Evolutionary conservation across 2,113 vertebrate genomes (phyloP).

Genomic region (Sardina pilchardus): DNA sequence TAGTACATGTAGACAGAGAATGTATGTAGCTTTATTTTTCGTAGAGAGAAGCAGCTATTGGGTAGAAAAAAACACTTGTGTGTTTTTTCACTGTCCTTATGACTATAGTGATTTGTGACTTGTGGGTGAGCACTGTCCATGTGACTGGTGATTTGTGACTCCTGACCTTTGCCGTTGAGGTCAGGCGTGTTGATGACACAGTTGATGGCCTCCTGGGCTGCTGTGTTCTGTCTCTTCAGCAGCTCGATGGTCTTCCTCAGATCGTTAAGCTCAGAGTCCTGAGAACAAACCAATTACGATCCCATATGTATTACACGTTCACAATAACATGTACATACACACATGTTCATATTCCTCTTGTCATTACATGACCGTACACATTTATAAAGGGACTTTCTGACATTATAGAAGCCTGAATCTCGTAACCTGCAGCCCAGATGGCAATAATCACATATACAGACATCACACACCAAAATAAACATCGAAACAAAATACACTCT

Average conservation of each 20-base stretch:
- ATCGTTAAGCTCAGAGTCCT: constrained; percentile 88
- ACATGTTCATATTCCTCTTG: background rate
- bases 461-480: background rate
- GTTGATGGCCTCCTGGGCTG: constrained; percentile 82
- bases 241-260: constrained; percentile 85
- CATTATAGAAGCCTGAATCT: background rate
- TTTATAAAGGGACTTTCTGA: background rate
- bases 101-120: background rate
- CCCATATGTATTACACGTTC: background rate
- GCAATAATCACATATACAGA: background rate
- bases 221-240: constrained; percentile 83
- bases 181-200: constrained; percentile 79
- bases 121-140: too few species aligned
- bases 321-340: background rate
- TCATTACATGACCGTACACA: background rate
- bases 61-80: background rate
- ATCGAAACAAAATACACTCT: background rate
- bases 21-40: background rate
- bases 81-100: background rate
- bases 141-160: background rate
- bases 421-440: background rate
- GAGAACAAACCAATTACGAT: constrained; percentile 23
- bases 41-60: background rate
- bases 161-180: constrained; percentile 77
- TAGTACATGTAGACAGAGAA: background rate